phyloP scores from a whole-genome alignment of 2,797 vertebrate genomes.

The Enteromius mattozi region DNA sequence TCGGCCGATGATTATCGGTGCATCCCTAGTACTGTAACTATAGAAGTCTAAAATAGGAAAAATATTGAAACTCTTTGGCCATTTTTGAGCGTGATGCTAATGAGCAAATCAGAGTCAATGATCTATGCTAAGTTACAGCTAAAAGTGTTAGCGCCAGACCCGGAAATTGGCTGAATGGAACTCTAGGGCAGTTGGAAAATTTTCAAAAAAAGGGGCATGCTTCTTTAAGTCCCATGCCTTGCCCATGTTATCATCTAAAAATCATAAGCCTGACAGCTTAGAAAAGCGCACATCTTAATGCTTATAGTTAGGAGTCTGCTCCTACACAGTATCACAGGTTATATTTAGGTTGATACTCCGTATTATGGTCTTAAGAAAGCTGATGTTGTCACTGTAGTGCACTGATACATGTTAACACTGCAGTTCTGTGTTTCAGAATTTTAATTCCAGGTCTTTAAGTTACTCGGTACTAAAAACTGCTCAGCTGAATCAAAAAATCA shows the following conservation, averaged over 20 bases:
- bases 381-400: not conserved
- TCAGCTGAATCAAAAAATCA: conserved; percentile 1
- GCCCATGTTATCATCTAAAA: not conserved
- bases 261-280: not conserved
- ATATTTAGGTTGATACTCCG: not conserved
- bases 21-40: too few relatives aligned
- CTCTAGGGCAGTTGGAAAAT: too few relatives aligned
- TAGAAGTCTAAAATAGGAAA: too few relatives aligned
- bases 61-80: too few relatives aligned
- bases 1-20: too few relatives aligned
- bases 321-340: not conserved
- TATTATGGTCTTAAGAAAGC: not conserved
- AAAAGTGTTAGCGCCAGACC: too few relatives aligned
- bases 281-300: not conserved
- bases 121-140: too few relatives aligned
- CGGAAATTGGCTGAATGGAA: too few relatives aligned
- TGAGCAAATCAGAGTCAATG: too few relatives aligned
- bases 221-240: not conserved
- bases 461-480: not conserved
- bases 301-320: not conserved
- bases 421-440: not conserved
- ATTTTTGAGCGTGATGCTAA: too few relatives aligned
- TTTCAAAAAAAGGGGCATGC: too few relatives aligned
- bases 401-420: not conserved
- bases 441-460: not conserved